Evolutionary conservation across 2,888 invertebrate genomes (phyloP).

Genomic region (Clusia tigrina): DNA sequence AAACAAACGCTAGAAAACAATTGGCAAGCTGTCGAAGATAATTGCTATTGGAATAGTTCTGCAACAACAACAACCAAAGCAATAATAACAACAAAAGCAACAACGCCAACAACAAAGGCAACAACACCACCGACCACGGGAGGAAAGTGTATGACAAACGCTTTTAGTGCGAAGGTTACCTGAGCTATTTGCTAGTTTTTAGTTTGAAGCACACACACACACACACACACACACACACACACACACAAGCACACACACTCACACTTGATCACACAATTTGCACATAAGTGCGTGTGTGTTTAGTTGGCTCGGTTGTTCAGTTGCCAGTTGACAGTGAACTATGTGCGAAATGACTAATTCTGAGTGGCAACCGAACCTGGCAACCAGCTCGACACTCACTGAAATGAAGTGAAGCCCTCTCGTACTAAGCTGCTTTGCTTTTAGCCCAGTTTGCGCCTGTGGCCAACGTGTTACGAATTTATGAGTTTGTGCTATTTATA

Average conservation of each 20-base stretch:
- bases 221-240: background rate
- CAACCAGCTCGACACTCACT: no score
- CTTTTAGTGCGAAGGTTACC: background rate
- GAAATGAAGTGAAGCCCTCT: no score
- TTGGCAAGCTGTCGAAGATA: background rate
- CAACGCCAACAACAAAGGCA: no score
- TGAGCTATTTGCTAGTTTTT: no score
- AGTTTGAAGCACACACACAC: no score
- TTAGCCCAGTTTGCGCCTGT: background rate
- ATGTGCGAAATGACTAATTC: background rate
- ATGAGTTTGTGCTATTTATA: conserved; percentile 21
- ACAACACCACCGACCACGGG: no score
- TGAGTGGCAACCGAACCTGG: background rate
- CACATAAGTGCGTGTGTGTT: no score
- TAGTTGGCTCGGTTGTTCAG: background rate
- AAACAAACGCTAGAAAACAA: no score
- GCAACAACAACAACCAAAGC: no score
- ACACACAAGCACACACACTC: background rate
- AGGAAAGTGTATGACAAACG: no score
- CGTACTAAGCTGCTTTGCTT: background rate
- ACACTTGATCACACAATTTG: no score
- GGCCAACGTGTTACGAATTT: conserved; percentile 10
- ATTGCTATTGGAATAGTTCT: background rate
- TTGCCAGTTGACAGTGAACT: background rate
- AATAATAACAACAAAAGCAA: no score